Conservation (phyloP, 2,797 vertebrate genomes). For the Hoplostethus atlanticus region DNA sequence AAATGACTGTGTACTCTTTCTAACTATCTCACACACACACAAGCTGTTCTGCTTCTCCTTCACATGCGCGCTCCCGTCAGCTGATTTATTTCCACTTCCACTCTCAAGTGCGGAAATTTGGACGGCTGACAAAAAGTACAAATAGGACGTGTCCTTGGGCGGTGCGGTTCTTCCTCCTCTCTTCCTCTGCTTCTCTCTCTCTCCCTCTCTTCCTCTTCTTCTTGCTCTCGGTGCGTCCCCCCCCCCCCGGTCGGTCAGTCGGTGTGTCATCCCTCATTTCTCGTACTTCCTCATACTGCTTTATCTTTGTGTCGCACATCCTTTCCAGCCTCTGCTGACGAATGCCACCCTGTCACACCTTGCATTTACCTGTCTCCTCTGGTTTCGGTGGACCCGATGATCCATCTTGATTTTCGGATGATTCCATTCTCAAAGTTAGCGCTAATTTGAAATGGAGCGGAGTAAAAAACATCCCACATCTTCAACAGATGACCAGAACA, state of each 20-base stretch:
- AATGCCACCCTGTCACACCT: slow-evolving; percentile 4
- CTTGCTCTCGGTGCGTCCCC: neutral
- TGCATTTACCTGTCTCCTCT: neutral
- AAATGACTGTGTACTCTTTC: slow-evolving; percentile 48
- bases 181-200: neutral
- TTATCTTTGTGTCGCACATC: neutral
- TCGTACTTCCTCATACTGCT: neutral
- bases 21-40: slow-evolving; percentile 30
- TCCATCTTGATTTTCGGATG: too few relatives aligned
- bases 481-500: too few relatives aligned
- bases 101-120: slow-evolving; percentile 69
- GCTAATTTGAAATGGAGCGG: too few relatives aligned
- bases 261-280: neutral
- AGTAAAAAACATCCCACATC: too few relatives aligned
- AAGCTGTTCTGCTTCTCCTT: slow-evolving; percentile 30
- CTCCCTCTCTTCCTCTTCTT: neutral
- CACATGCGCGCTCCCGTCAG: slow-evolving; percentile 29
- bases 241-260: neutral
- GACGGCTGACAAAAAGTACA: slow-evolving; percentile 70
- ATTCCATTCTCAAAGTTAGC: too few relatives aligned
- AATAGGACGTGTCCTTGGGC: slow-evolving; percentile 71
- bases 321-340: neutral
- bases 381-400: slow-evolving; percentile 7
- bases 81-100: slow-evolving; percentile 76
- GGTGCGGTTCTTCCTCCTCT: slow-evolving; percentile 5